These are phyloP conservation scores for Phainopepla nitens DNA, from an alignment of 2,113 vertebrate genomes.

Conservation along the genomic window DNA sequence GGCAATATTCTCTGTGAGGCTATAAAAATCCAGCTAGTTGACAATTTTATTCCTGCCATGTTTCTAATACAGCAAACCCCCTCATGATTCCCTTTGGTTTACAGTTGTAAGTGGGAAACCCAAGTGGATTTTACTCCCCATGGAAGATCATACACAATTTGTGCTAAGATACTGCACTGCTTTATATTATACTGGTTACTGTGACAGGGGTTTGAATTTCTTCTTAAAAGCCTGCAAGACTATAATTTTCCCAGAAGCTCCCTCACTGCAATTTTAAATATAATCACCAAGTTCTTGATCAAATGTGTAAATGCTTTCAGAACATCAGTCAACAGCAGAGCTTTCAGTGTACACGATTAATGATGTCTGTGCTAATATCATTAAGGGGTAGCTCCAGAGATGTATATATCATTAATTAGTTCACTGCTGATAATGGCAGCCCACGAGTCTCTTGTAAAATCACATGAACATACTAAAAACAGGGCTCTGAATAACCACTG, in stretches of 20 bases:
- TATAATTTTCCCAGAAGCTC: neutral
- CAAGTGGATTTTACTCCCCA: neutral
- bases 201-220: neutral
- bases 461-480: neutral
- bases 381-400: slow-evolving; percentile 23
- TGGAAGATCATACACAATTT: neutral
- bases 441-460: neutral
- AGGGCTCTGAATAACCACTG: neutral
- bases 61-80: slow-evolving; percentile 2
- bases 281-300: slow-evolving; percentile 39
- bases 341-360: slow-evolving; percentile 8
- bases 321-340: slow-evolving; percentile 26
- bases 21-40: slow-evolving; percentile 28
- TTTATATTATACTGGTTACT: neutral
- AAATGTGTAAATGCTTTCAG: slow-evolving; percentile 41
- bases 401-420: slow-evolving; percentile 43
- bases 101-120: slow-evolving; percentile 6
- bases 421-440: slow-evolving; percentile 51
- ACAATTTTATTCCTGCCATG: slow-evolving; percentile 50
- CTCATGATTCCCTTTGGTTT: slow-evolving; percentile 12
- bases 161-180: neutral
- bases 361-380: slow-evolving; percentile 23
- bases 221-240: neutral
- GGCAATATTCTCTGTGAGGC: slow-evolving; percentile 28
- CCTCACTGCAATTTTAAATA: slow-evolving; percentile 7